These are phyloP conservation scores for Chrysodeixis includens DNA, from an alignment of 2,888 invertebrate species.

Conservation along the genomic window DNA sequence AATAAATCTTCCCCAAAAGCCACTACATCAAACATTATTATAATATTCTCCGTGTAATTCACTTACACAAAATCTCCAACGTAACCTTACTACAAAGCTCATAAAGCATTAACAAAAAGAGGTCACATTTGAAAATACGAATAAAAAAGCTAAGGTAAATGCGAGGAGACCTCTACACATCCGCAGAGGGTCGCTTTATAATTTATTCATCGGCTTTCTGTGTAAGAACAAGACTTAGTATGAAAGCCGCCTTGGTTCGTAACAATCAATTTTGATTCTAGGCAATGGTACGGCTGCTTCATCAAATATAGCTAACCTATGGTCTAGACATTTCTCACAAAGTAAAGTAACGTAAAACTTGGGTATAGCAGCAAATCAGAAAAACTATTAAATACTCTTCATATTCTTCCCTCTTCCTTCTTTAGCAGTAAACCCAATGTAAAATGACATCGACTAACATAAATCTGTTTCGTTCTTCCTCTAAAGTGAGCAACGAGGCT, in stretches of 20 bases:
- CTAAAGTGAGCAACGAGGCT: slow-evolving; percentile 64
- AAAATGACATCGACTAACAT: not conserved
- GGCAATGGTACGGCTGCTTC: not conserved
- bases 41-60: slow-evolving; percentile 11
- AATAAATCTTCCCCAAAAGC: not conserved
- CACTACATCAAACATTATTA: slow-evolving; percentile 17
- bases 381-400: too few species aligned
- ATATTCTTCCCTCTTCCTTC: too few species aligned
- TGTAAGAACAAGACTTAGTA: slow-evolving; percentile 41
- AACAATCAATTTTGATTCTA: slow-evolving; percentile 49
- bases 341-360: too few species aligned
- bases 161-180: slow-evolving; percentile 43
- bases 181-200: slow-evolving; percentile 48
- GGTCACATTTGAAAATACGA: slow-evolving; percentile 39
- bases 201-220: slow-evolving; percentile 51
- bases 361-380: too few species aligned
- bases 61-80: slow-evolving; percentile 17
- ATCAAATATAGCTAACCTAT: too few species aligned
- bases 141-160: slow-evolving; percentile 37
- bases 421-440: too few species aligned
- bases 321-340: too few species aligned
- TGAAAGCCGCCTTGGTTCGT: slow-evolving; percentile 50
- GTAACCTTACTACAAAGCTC: slow-evolving; percentile 34
- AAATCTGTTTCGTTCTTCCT: slow-evolving; percentile 4
- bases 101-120: slow-evolving; percentile 47